phyloP scores from a whole-genome alignment of 1,140 invertebrate genomes.

The Anthonomus grandis region DNA sequence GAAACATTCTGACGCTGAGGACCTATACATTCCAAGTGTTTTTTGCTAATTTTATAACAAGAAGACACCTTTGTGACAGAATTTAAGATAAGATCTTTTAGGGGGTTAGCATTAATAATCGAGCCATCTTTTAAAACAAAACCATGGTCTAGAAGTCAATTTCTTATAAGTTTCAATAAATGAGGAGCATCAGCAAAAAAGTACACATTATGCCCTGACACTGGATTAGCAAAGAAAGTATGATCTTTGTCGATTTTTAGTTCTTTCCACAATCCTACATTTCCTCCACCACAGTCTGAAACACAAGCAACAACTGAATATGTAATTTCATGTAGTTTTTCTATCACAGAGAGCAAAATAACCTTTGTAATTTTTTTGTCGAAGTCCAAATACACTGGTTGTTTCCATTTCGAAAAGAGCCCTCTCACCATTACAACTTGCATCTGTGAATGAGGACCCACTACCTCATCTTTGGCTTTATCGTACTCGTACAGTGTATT shows the following conservation, averaged over 20 bases:
- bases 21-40: conserved; percentile 9
- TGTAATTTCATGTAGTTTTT: conserved; percentile 33
- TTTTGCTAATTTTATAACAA: conserved; percentile 17
- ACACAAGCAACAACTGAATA: conserved; percentile 42
- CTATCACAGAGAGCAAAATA: conserved; percentile 36
- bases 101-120: conserved; percentile 8
- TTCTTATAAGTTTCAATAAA: conserved; percentile 25
- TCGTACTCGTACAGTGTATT: conserved; percentile 43
- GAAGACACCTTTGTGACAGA: conserved; percentile 15
- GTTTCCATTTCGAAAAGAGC: conserved; percentile 44
- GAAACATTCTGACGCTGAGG: conserved; percentile 20
- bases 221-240: conserved; percentile 27
- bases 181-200: conserved; percentile 30
- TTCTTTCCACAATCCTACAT: conserved; percentile 42
- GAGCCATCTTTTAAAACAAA: conserved; percentile 11
- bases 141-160: conserved; percentile 30
- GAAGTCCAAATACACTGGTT: conserved; percentile 45
- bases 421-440: conserved; percentile 43
- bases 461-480: conserved; percentile 37
- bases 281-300: conserved; percentile 40
- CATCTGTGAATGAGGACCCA: conserved; percentile 43
- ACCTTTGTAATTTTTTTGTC: conserved; percentile 42
- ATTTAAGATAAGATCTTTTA: conserved; percentile 9
- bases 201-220: conserved; percentile 25
- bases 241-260: conserved; percentile 25